Percentiles rank a stretch among this genome's conserved stretches.
Evolutionary conservation across 2,113 vertebrate species (phyloP).

Genomic region (Sapajus apella): DNA sequence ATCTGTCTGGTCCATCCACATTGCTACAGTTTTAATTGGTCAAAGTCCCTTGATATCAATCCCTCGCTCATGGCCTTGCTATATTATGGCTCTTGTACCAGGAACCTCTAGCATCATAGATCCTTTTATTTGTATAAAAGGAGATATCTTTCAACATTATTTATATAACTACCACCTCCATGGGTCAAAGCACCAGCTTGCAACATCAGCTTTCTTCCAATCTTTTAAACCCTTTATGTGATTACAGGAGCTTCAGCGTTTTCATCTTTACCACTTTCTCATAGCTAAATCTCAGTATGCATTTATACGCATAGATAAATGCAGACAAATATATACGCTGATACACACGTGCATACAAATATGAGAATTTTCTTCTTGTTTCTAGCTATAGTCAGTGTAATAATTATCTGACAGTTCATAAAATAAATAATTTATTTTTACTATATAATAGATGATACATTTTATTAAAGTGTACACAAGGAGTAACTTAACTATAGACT

Average conservation of each 20-base stretch:
- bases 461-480: neutral
- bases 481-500: neutral
- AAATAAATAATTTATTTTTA: neutral
- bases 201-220: constrained; percentile 15
- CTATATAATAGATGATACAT: neutral
- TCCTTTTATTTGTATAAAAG: constrained; percentile 67
- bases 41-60: constrained; percentile 31
- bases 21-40: constrained; percentile 63
- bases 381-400: neutral
- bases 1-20: constrained; percentile 15
- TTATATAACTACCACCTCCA: constrained; percentile 47
- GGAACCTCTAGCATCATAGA: constrained; percentile 21
- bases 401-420: neutral
- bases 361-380: neutral
- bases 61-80: constrained; percentile 15
- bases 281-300: neutral
- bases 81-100: neutral
- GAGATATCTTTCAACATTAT: constrained; percentile 69
- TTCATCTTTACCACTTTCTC: constrained; percentile 30
- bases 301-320: neutral
- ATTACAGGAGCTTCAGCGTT: neutral
- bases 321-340: neutral
- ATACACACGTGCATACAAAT: neutral
- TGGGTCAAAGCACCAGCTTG: constrained; percentile 57
- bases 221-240: neutral